Conservation (phyloP, 2,888 invertebrate species). For the Apamea epomidion region DNA sequence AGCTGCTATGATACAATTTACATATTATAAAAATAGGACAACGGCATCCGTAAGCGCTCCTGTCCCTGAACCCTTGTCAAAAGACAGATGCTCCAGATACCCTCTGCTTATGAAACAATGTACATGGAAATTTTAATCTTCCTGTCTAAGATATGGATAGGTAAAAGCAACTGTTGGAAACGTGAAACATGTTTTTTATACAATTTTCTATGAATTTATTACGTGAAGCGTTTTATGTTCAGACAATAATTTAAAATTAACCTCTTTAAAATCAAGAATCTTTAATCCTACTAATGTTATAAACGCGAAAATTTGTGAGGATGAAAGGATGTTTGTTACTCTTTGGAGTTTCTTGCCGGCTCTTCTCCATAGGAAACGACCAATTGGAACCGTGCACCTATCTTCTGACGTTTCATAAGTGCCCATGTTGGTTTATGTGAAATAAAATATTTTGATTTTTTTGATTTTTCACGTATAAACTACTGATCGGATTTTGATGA, state of each 20-base stretch:
- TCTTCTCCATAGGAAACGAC: too few species aligned
- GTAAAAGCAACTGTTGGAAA: conserved; percentile 19
- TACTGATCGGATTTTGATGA: too few species aligned
- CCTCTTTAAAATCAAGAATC: background rate
- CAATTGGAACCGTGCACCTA: too few species aligned
- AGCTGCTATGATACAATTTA: conserved; percentile 58
- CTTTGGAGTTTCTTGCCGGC: too few species aligned
- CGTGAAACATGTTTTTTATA: background rate
- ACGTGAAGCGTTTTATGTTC: background rate
- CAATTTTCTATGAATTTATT: background rate
- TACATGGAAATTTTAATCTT: conserved; percentile 85
- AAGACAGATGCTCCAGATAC: conserved; percentile 79
- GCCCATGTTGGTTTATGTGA: too few species aligned
- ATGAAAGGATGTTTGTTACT: too few species aligned
- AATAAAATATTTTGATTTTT: too few species aligned
- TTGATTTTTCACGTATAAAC: too few species aligned
- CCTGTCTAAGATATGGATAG: conserved; percentile 50
- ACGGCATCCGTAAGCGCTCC: conserved; percentile 75
- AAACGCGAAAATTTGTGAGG: too few species aligned
- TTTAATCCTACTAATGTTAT: too few species aligned
- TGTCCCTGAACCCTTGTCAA: conserved; percentile 83
- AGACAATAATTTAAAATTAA: background rate
- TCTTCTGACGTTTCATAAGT: too few species aligned
- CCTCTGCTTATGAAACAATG: conserved; percentile 83
- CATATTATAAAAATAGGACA: conserved; percentile 59